Percentiles rank a stretch among this genome's conserved stretches.
phyloP scores from a whole-genome alignment of 2,888 invertebrate species.

The Norana najaformis region DNA sequence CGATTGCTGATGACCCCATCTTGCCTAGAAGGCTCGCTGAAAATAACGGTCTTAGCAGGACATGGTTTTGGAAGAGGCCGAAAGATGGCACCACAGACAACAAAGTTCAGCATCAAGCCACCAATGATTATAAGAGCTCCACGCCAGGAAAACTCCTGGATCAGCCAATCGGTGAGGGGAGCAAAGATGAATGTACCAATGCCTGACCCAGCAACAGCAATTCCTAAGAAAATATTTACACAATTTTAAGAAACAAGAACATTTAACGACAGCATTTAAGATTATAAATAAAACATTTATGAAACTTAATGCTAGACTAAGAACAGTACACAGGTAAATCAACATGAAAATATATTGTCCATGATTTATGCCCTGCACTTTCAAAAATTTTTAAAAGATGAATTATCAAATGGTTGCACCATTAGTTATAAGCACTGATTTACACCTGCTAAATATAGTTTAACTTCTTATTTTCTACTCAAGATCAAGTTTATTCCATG shows the following conservation, averaged over 20 bases:
- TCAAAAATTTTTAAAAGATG: neutral
- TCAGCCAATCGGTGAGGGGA: constrained; percentile 56
- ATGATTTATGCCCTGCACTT: neutral
- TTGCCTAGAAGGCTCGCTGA: neutral
- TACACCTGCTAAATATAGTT: neutral
- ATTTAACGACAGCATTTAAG: neutral
- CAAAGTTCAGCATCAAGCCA: constrained; percentile 56
- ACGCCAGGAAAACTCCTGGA: constrained; percentile 58
- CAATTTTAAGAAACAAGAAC: neutral
- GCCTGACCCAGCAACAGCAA: constrained; percentile 61
- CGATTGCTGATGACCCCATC: neutral
- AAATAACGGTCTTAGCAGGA: constrained; percentile 41
- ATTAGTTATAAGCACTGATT: neutral
- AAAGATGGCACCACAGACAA: constrained; percentile 57
- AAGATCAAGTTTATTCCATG: too few relatives aligned
- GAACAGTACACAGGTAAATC: neutral
- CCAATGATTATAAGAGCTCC: constrained; percentile 58
- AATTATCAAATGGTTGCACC: neutral
- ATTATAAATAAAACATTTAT: neutral
- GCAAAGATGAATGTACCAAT: constrained; percentile 61
- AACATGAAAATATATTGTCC: neutral
- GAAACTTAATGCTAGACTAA: neutral
- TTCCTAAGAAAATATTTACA: constrained; percentile 30
- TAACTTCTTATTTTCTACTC: too few relatives aligned
- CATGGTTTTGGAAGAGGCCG: constrained; percentile 51